phyloP scores from a whole-genome alignment of 2,113 vertebrate genomes.

The Bubo blakistoni region DNA sequence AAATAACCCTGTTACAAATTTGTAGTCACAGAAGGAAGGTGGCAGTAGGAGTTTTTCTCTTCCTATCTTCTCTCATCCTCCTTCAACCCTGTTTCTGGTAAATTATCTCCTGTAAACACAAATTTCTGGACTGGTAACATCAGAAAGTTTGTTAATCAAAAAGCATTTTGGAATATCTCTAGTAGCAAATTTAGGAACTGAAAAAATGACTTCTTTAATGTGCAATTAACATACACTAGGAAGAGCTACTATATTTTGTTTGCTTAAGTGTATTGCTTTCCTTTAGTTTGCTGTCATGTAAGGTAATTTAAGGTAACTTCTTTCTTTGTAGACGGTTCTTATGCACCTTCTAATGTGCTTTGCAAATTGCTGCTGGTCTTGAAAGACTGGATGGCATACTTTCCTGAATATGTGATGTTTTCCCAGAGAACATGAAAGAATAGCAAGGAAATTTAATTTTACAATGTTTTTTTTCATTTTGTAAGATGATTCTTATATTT shows the following conservation, averaged over 20 bases:
- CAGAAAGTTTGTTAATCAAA: conserved; percentile 63
- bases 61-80: background rate
- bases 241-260: conserved; percentile 37
- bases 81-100: conserved; percentile 25
- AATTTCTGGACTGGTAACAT: conserved; percentile 55
- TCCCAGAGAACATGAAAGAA: conserved; percentile 50
- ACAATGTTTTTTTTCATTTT: background rate
- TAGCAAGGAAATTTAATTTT: conserved; percentile 25
- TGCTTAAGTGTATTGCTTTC: conserved; percentile 40
- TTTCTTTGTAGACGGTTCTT: conserved; percentile 45
- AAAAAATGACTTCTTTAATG: conserved; percentile 43
- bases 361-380: conserved; percentile 55
- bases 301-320: conserved; percentile 53
- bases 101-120: conserved; percentile 52
- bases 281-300: conserved; percentile 32
- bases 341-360: conserved; percentile 50
- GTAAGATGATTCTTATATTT: background rate
- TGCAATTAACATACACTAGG: conserved; percentile 47
- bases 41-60: background rate
- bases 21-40: background rate
- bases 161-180: conserved; percentile 44
- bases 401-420: conserved; percentile 48
- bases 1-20: background rate
- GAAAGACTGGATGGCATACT: conserved; percentile 58
- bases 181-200: conserved; percentile 36